These are phyloP conservation scores for Zaprionus tsacasi DNA, from an alignment of 1,140 invertebrate genomes.

Conservation along the genomic window DNA sequence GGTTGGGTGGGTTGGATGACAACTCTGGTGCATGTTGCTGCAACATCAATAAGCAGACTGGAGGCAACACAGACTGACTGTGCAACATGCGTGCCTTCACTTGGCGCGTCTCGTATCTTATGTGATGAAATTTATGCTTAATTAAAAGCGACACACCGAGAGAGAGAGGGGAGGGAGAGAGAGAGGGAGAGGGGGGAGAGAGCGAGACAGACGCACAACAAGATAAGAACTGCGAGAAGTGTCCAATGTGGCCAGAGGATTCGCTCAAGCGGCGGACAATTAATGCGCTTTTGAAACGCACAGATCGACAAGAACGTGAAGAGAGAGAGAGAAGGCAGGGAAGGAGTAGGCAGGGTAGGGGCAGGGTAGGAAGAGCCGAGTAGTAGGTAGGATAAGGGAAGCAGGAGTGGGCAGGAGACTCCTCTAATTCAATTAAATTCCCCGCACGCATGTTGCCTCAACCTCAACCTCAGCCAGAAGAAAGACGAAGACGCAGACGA, in stretches of 20 bases:
- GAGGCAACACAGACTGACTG: not conserved
- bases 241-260: conserved; percentile 24
- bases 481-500: conserved; percentile 29
- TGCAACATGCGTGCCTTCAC: conserved; percentile 62
- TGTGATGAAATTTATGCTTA: conserved; percentile 84
- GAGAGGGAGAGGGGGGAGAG: not conserved
- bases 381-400: not conserved
- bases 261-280: conserved; percentile 59
- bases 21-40: conserved; percentile 60
- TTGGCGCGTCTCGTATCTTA: conserved; percentile 66
- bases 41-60: conserved; percentile 69
- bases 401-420: not conserved
- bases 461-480: conserved; percentile 43
- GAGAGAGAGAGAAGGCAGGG: not conserved
- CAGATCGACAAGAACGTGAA: conserved; percentile 55
- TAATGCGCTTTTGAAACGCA: conserved; percentile 83
- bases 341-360: not conserved
- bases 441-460: conserved; percentile 65
- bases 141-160: conserved; percentile 80
- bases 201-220: conserved; percentile 10
- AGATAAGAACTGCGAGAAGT: conserved; percentile 34
- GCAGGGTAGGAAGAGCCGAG: not conserved
- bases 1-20: not conserved
- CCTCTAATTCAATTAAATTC: conserved; percentile 77
- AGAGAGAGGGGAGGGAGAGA: not conserved